Base-by-base conservation (phyloP, 2,113 vertebrate genomes). In the Gyps fulvus region DNA sequence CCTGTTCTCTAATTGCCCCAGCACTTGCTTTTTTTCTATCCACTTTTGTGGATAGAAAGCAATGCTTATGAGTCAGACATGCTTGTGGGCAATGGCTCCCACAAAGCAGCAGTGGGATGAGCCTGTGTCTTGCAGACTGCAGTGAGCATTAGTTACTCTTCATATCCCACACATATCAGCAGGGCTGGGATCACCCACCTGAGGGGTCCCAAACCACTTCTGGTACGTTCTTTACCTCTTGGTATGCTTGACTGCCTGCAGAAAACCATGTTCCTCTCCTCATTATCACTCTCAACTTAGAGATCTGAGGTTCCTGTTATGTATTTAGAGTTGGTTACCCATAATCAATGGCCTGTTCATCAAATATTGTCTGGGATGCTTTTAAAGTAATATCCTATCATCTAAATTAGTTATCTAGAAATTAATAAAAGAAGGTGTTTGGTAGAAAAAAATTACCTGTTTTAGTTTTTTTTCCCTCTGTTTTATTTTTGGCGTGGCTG, bases 61-160 rank as follows among this genome's bases (percentile, higher is more conserved):
- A 69, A 8, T 29, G 21, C 13, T 91, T 34, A 2, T 61, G 50
- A 70, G 17, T 91, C 71, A 54, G 67, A 58, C 0, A 3, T 22
- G 12, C 7, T 10, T 1, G 1, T 34, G 29, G 45, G 49, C 40
- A 90, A 31, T 4, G 8, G 29, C 38, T 88, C 55, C 50, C 50
- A 42, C 55, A 70, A 27, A 55, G 25, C 1, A 3, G 22, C 9
- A 22, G 63, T 62, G 54, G 62, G 43, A 83, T 21, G 47, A 73
- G 26, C 18, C 45, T 5, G 2, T 27, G 17, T 32, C 31, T 71
- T 63, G 45, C 29, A 81, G 45, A 23, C 31, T 50, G 52, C 29
- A 50, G 45, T 0, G 9, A 74, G 20, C 1, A 0, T 55, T 71
- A 16, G 0, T 62, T 71, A 16, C 14, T 18, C 25, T 36, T 77